Percentiles rank a stretch among this genome's conserved stretches.
Evolutionary conservation across 2,113 vertebrate genomes (phyloP).

Genomic region (Cygnus atratus): DNA sequence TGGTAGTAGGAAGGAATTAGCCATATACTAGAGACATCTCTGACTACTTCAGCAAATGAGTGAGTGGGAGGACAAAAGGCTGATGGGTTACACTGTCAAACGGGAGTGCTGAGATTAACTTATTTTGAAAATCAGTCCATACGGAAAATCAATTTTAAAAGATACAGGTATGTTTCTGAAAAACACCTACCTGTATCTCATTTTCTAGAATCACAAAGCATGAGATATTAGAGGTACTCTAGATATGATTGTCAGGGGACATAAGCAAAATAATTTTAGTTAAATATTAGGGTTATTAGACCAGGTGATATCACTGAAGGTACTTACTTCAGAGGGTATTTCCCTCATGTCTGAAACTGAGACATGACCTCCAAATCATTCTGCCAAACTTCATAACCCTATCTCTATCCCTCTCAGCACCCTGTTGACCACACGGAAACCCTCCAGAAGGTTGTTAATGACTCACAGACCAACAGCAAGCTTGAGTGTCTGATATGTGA

Average conservation of each 20-base stretch:
- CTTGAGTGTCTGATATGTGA: neutral
- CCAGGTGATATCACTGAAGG: neutral
- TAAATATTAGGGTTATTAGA: neutral
- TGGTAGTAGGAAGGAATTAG: neutral
- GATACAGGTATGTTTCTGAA: neutral
- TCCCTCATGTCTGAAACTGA: neutral
- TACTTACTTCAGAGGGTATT: neutral
- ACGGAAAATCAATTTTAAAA: neutral
- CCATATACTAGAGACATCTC: neutral
- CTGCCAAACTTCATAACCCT: neutral
- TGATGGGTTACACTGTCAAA: neutral
- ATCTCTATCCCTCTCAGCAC: neutral
- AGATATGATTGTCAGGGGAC: neutral
- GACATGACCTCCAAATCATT: neutral
- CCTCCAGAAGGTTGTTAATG: neutral
- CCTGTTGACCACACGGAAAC: neutral
- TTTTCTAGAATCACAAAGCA: neutral
- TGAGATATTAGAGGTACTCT: neutral
- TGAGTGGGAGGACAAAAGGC: neutral
- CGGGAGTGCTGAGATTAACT: neutral
- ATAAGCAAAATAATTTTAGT: neutral
- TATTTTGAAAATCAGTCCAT: neutral
- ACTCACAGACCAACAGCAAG: neutral
- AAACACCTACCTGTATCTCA: neutral
- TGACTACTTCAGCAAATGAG: neutral